A percentile compares a stretch with the other conserved stretches of the same genome.
phyloP scores from a whole-genome alignment of 2,888 invertebrate species.

The Tribolium freemani region DNA sequence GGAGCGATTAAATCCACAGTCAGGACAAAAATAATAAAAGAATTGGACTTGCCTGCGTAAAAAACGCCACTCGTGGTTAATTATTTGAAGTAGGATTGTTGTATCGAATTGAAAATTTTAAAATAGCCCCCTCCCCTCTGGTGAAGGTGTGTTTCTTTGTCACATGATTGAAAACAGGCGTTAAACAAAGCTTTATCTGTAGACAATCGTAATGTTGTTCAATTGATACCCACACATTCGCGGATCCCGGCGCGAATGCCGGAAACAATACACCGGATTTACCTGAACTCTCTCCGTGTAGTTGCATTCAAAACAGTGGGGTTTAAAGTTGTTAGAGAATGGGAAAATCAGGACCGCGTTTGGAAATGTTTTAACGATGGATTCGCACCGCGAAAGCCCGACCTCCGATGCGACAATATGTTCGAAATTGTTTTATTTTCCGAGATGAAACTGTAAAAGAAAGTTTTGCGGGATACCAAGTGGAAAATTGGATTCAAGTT shows the following conservation, averaged over 20 bases:
- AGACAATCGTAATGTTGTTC: slow-evolving; percentile 48
- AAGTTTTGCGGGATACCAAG: slow-evolving; percentile 63
- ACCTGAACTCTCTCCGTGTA: slow-evolving; percentile 48
- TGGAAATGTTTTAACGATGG: slow-evolving; percentile 17
- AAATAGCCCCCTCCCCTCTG: too few species aligned
- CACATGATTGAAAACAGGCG: slow-evolving; percentile 21
- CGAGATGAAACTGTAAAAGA: slow-evolving; percentile 61
- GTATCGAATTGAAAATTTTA: too few species aligned
- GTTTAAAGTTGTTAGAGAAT: slow-evolving; percentile 53
- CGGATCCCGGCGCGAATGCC: slow-evolving; percentile 48
- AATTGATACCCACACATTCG: slow-evolving; percentile 50
- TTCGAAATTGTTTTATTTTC: slow-evolving; percentile 65
- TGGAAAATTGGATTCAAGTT: slow-evolving; percentile 66
- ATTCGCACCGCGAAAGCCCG: neutral
- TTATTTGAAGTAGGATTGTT: too few species aligned
- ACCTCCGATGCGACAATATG: slow-evolving; percentile 60
- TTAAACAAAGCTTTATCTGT: slow-evolving; percentile 23
- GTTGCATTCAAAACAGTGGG: slow-evolving; percentile 54
- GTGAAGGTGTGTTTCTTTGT: neutral
- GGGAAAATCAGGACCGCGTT: neutral
- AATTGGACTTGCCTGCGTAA: too few species aligned
- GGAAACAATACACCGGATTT: slow-evolving; percentile 54
- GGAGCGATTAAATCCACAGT: neutral
- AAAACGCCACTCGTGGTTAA: too few species aligned
- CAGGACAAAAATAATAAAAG: too few species aligned